These are phyloP conservation scores for Micronycteris hirsuta DNA, from an alignment of 2,113 vertebrate species.

Conservation along the genomic window DNA sequence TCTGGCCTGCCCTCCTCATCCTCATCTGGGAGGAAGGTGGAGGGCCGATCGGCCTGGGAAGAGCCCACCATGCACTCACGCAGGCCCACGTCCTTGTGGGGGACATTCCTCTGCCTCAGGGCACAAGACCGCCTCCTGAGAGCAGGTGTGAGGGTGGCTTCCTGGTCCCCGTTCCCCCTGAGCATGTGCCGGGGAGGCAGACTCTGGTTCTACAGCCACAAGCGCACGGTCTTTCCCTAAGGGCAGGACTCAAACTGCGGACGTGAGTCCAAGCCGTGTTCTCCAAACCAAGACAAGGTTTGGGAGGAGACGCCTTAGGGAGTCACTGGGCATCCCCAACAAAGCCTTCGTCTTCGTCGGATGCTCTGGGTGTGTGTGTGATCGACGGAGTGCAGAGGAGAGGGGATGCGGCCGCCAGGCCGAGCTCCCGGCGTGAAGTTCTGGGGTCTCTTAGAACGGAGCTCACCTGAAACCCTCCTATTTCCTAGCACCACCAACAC, in stretches of 20 bases:
- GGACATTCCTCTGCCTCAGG: background rate
- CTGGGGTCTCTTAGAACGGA: background rate
- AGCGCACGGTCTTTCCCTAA: background rate
- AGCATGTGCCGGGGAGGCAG: background rate
- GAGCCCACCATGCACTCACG: background rate
- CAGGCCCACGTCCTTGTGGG: background rate
- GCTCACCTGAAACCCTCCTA: background rate
- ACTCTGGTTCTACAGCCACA: background rate
- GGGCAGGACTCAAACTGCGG: background rate
- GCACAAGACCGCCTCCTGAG: background rate
- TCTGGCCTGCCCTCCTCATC: background rate
- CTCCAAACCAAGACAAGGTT: background rate
- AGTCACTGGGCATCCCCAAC: background rate
- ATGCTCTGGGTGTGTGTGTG: background rate
- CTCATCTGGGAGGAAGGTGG: background rate
- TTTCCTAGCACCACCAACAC: background rate
- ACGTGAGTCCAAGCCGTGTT: background rate
- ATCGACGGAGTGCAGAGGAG: background rate
- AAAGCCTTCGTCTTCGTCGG: background rate
- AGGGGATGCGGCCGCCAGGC: background rate
- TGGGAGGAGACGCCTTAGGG: background rate
- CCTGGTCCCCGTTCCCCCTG: background rate
- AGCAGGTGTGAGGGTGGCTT: background rate
- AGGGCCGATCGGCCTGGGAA: background rate
- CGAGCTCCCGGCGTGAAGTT: background rate